Percentiles rank a stretch among this genome's conserved stretches.
These are phyloP conservation scores for Lepidochrysops patricia DNA, from an alignment of 2,888 invertebrate species.

Conservation along the genomic window DNA sequence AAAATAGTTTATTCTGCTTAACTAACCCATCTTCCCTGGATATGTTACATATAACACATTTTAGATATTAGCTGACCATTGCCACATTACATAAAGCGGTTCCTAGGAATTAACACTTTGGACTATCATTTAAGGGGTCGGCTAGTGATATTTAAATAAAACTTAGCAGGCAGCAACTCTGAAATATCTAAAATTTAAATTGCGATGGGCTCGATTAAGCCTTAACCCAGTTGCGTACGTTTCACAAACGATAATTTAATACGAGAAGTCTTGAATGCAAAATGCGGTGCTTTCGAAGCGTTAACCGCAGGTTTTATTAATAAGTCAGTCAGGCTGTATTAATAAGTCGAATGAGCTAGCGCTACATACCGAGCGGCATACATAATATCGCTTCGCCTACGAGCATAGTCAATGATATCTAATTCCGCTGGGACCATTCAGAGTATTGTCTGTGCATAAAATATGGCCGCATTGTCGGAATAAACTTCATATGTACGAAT, in stretches of 20 bases:
- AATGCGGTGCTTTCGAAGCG: constrained; percentile 20
- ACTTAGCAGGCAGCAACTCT: neutral
- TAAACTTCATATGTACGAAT: constrained; percentile 5
- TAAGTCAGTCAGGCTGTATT: no score
- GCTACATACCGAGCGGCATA: constrained; percentile 29
- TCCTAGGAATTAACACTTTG: neutral
- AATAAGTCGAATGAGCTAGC: constrained; percentile 27
- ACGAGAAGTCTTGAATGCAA: constrained; percentile 12
- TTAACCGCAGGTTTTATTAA: constrained; percentile 29
- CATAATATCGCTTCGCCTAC: constrained; percentile 32
- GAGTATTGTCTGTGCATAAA: constrained; percentile 5
- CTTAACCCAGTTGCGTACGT: constrained; percentile 12
- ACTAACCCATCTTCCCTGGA: no score
- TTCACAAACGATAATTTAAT: constrained; percentile 13
- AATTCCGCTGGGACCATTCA: constrained; percentile 36
- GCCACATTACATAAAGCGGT: neutral
- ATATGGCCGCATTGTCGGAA: constrained; percentile 5
- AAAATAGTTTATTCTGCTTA: no score
- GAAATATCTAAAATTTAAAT: neutral
- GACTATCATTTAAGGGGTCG: neutral
- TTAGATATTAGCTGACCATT: no score
- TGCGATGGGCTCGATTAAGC: neutral
- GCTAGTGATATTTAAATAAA: neutral
- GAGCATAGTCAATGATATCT: constrained; percentile 33
- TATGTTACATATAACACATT: no score